Evolutionary conservation across 2,113 vertebrate species (phyloP), one percentile per base, ranked within the genome.

Genomic region (Blennius ocellaris): DNA sequence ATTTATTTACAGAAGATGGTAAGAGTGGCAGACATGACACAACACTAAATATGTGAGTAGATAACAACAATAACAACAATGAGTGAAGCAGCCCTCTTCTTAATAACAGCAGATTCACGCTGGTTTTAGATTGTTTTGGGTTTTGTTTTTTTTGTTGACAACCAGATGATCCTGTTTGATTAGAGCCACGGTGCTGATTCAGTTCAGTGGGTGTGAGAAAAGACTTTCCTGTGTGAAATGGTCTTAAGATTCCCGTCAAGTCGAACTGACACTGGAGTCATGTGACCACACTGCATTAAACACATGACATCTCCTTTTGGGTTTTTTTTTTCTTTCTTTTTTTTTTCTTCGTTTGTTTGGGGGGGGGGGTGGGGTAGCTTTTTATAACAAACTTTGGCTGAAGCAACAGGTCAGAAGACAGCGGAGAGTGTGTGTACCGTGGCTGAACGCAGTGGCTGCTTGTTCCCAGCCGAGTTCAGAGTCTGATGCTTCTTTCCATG

Each of bases 401-500:
- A 30, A 30, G 21, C 21, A 30, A 30, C 21, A 30, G 47, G 15
- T 11, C 37, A 53, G 37, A 39, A 11, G 38, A 52, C 63, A 81
- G 53, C 6, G 49, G 10, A 21, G 7, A 21, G 48, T 50, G 43
- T 38, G 60, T 11, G 37, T 68, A 75, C 45, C 15, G 3, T 47
- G 30, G 60, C 73, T 75, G 71, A 79, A 59, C 76, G 73, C 17
- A 65, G 73, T 78, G 51, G 76, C 69, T 69, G 61, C 52, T 68
- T 73, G 72, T 78, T 84, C 69, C 50, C 80, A 80, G 84, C 64
- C 49, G 8, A 11, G 85, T 86, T 87, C 82, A 85, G 79, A 87
- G 78, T 78, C 81, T 83, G 88, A 72, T 63, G 80, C 84, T 71
- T 85, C 57, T 91, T 92, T 92, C 91, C 89, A 89, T 92, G 87